Conservation (phyloP, 1,140 invertebrate species). For the Drosophila aff. region DNA sequence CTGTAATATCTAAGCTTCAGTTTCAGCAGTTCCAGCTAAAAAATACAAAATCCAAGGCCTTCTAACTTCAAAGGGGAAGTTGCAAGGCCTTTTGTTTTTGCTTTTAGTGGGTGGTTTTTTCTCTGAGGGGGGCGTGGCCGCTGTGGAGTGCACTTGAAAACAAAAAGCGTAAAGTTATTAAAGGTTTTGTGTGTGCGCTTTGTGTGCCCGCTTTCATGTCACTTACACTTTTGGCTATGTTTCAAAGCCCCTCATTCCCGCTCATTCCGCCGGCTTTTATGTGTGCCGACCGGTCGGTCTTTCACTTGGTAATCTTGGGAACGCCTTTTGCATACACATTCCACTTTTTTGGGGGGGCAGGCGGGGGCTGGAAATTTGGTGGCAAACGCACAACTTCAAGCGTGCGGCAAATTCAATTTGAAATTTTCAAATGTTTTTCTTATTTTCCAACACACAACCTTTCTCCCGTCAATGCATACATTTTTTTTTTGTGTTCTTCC, state of each 20-base stretch:
- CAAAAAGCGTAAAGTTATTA: slow-evolving; percentile 81
- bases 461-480: slow-evolving; percentile 20
- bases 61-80: slow-evolving; percentile 76
- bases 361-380: background rate
- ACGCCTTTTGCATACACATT: slow-evolving; percentile 66
- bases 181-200: slow-evolving; percentile 75
- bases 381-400: slow-evolving; percentile 63
- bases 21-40: slow-evolving; percentile 2
- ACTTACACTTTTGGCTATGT: slow-evolving; percentile 75
- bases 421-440: slow-evolving; percentile 79
- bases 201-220: slow-evolving; percentile 75
- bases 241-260: slow-evolving; percentile 31
- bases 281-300: slow-evolving; percentile 42
- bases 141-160: slow-evolving; percentile 74
- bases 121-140: slow-evolving; percentile 34
- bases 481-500: slow-evolving; percentile 14
- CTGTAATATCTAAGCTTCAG: slow-evolving; percentile 1
- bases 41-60: slow-evolving; percentile 18
- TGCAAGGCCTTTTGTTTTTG: slow-evolving; percentile 46
- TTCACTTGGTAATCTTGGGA: slow-evolving; percentile 60
- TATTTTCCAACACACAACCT: slow-evolving; percentile 20
- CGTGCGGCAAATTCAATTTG: slow-evolving; percentile 82
- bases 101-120: slow-evolving; percentile 26
- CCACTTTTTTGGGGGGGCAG: background rate
- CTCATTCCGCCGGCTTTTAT: slow-evolving; percentile 46